Evolutionary conservation across 2,797 vertebrate genomes (phyloP).

Genomic region (Liasis olivaceus): DNA sequence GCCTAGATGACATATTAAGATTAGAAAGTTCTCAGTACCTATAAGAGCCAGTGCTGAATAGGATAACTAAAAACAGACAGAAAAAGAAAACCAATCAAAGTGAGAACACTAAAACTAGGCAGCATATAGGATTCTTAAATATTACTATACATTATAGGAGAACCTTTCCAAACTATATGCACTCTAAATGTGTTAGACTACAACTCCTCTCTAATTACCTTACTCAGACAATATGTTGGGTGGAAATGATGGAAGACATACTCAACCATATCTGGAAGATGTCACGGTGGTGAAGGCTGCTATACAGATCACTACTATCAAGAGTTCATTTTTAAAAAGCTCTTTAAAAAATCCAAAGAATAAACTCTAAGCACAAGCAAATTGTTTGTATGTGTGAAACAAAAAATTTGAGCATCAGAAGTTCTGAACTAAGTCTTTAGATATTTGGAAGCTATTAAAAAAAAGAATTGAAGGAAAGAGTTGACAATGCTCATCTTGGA

Average conservation of each 20-base stretch:
- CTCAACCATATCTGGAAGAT: not conserved
- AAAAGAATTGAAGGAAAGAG: not conserved
- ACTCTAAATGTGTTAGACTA: not conserved
- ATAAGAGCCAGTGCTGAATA: not conserved
- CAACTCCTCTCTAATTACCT: not conserved
- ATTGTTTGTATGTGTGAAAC: not conserved
- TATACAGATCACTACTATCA: not conserved
- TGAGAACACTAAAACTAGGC: not conserved
- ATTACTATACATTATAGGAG: not conserved
- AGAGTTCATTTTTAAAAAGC: not conserved
- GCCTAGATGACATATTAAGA: not conserved
- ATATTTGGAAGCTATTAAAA: not conserved
- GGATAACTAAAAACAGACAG: not conserved
- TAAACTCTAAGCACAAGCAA: not conserved
- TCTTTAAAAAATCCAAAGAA: not conserved
- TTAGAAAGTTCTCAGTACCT: not conserved
- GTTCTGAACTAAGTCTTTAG: not conserved
- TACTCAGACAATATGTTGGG: not conserved
- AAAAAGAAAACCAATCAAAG: not conserved
- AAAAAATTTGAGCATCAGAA: not conserved
- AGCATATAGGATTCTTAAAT: not conserved
- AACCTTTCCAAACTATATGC: not conserved
- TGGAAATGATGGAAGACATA: not conserved
- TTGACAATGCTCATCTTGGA: not conserved
- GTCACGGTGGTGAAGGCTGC: not conserved